phyloP scores from a whole-genome alignment of 2,888 invertebrate species.

The Drosophila siamana region DNA sequence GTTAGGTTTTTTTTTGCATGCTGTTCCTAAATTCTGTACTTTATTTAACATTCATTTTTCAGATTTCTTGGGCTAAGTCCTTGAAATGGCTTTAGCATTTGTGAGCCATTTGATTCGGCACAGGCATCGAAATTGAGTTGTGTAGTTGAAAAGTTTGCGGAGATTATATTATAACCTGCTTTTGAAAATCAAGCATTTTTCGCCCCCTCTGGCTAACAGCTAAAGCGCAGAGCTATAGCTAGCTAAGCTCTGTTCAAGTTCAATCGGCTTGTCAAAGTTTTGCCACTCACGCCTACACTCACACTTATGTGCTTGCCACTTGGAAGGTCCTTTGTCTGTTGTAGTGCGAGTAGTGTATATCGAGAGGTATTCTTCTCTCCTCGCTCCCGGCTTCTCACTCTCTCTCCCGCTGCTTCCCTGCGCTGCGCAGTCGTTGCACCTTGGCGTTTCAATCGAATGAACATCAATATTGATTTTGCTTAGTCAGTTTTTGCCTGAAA shows the following conservation, averaged over 20 bases:
- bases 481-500: conserved; percentile 49
- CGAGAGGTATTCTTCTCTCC: no score
- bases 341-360: conserved; percentile 10
- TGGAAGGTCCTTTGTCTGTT: conserved; percentile 37
- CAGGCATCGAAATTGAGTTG: background rate
- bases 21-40: background rate
- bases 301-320: conserved; percentile 7
- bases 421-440: conserved; percentile 33
- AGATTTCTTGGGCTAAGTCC: background rate
- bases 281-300: conserved; percentile 14
- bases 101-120: conserved; percentile 1
- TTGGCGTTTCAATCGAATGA: conserved; percentile 59
- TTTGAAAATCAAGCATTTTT: conserved; percentile 40
- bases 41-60: no score
- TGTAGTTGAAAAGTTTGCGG: conserved; percentile 11
- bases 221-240: no score
- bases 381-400: background rate
- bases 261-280: conserved; percentile 56
- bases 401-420: background rate
- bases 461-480: conserved; percentile 73
- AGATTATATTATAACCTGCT: conserved; percentile 43
- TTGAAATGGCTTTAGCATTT: conserved; percentile 3
- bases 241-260: conserved; percentile 30
- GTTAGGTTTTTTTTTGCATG: no score
- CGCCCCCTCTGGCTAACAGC: no score